Percentiles rank a stretch among this genome's conserved stretches.
Evolutionary conservation across 2,797 vertebrate genomes (phyloP).

Genomic region (Remorina albescens): DNA sequence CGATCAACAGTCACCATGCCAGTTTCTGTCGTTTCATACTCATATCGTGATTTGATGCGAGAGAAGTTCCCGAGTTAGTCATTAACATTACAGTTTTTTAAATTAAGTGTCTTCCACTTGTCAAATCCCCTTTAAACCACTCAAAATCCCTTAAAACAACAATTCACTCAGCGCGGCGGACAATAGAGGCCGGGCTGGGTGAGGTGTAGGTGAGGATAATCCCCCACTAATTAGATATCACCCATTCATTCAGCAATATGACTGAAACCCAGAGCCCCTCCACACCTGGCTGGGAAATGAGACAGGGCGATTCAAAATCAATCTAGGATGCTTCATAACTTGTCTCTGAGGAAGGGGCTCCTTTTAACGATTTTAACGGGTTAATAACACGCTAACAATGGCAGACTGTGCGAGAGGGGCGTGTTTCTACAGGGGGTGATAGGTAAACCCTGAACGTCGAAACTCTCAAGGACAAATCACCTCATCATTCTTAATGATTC

Average conservation of each 20-base stretch:
- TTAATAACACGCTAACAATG: slow-evolving; percentile 64
- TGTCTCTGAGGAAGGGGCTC: neutral
- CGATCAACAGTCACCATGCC: slow-evolving; percentile 28
- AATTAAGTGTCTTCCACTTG: slow-evolving; percentile 58
- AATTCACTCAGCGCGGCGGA: slow-evolving; percentile 66
- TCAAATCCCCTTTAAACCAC: slow-evolving; percentile 75
- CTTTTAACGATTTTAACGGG: slow-evolving; percentile 50
- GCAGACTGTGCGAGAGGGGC: slow-evolving; percentile 25
- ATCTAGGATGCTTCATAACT: slow-evolving; percentile 43
- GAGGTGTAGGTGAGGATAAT: slow-evolving; percentile 83
- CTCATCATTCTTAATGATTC: neutral
- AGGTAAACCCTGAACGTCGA: slow-evolving; percentile 36
- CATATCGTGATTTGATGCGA: slow-evolving; percentile 38
- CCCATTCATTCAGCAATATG: slow-evolving; percentile 65
- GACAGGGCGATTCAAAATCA: slow-evolving; percentile 62
- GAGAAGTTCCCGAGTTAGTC: slow-evolving; percentile 38
- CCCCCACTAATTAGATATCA: slow-evolving; percentile 83
- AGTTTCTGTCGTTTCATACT: slow-evolving; percentile 55
- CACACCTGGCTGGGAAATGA: slow-evolving; percentile 67
- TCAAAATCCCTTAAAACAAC: slow-evolving; percentile 77
- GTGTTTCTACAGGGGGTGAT: slow-evolving; percentile 18
- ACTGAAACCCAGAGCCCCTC: slow-evolving; percentile 78
- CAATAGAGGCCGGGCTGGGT: slow-evolving; percentile 62
- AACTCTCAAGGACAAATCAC: slow-evolving; percentile 48
- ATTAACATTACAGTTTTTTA: slow-evolving; percentile 55